Evolutionary conservation across 2,113 vertebrate genomes (phyloP).

Genomic region (Cavia porcellus): DNA sequence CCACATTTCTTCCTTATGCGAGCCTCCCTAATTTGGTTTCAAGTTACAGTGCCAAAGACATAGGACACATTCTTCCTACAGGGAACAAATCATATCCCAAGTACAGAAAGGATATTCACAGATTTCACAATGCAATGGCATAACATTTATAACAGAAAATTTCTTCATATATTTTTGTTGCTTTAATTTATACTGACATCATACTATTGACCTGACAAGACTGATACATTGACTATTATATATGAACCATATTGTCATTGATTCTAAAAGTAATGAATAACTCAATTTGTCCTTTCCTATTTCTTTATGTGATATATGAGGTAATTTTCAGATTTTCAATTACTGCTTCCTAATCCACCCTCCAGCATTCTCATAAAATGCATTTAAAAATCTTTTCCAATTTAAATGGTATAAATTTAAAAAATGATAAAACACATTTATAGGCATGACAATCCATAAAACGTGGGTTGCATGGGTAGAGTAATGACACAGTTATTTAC

Average conservation of each 20-base stretch:
- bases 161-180: not conserved
- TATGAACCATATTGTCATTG: not conserved
- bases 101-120: not conserved
- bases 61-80: not conserved
- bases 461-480: conserved; percentile 36
- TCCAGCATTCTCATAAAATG: not conserved
- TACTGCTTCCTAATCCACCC: not conserved
- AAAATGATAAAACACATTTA: conserved; percentile 48
- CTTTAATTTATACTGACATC: conserved; percentile 38
- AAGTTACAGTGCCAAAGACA: not conserved
- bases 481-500: conserved; percentile 62
- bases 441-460: conserved; percentile 45
- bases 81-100: not conserved
- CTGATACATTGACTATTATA: not conserved
- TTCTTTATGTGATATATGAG: not conserved
- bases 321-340: conserved; percentile 38
- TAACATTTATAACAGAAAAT: not conserved
- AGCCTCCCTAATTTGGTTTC: not conserved
- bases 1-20: not conserved
- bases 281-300: not conserved
- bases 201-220: not conserved
- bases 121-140: not conserved
- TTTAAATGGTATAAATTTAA: conserved; percentile 54
- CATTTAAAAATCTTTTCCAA: conserved; percentile 42
- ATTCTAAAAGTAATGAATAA: conserved; percentile 39